These are phyloP conservation scores for Vanessa tameamea DNA, from an alignment of 1,140 invertebrate genomes.

Conservation along the genomic window DNA sequence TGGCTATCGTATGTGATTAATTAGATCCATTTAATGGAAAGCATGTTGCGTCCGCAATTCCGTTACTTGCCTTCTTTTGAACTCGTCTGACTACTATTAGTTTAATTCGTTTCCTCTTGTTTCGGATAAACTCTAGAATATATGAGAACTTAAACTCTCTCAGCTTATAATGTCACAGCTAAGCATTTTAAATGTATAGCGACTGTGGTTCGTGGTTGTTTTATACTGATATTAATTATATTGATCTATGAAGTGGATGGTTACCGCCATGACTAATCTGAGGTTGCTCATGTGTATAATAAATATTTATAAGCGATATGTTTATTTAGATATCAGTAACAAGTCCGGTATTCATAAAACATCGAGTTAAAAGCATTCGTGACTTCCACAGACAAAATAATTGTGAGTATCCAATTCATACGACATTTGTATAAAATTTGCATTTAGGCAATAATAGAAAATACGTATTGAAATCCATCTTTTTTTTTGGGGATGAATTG, in stretches of 20 bases:
- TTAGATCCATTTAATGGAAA: constrained; percentile 52
- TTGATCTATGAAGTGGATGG: constrained; percentile 17
- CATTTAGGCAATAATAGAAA: no score
- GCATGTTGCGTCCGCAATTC: constrained; percentile 59
- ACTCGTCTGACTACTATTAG: constrained; percentile 62
- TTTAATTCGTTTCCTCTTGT: constrained; percentile 15
- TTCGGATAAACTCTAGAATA: not conserved
- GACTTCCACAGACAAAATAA: not conserved
- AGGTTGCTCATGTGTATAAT: constrained; percentile 34
- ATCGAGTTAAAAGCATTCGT: not conserved
- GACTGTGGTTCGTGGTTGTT: not conserved
- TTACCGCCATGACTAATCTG: constrained; percentile 34
- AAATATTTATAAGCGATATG: constrained; percentile 36
- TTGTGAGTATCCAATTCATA: not conserved
- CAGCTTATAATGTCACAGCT: not conserved
- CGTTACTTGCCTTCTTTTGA: constrained; percentile 72
- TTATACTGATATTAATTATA: constrained; percentile 15
- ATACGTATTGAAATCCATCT: no score
- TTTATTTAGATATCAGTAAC: constrained; percentile 34
- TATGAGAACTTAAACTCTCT: no score
- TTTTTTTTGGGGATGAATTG: no score
- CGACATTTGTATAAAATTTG: not conserved
- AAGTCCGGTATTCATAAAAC: not conserved
- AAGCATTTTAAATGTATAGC: no score
- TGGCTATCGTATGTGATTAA: constrained; percentile 40